Percentiles rank a stretch among this genome's conserved stretches.
phyloP scores from a whole-genome alignment of 2,888 invertebrate genomes.

The Pycnomerus fuliginosus region DNA sequence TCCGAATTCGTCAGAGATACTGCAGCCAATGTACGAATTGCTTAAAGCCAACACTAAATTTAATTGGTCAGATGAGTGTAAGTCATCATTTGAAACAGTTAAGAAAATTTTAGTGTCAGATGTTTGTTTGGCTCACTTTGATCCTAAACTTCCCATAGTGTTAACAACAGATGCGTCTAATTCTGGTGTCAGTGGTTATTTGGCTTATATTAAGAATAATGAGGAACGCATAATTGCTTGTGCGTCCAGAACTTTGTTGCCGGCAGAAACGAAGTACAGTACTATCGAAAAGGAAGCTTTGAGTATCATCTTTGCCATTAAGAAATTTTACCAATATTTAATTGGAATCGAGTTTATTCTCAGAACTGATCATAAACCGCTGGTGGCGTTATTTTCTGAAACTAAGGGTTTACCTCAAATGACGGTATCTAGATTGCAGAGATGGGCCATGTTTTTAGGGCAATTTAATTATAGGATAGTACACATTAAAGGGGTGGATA shows the following conservation, averaged over 20 bases:
- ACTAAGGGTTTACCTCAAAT: conserved; percentile 13
- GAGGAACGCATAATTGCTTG: conserved; percentile 13
- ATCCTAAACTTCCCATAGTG: conserved; percentile 18
- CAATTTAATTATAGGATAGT: conserved; percentile 16
- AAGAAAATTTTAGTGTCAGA: conserved; percentile 8
- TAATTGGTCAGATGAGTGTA: conserved; percentile 15
- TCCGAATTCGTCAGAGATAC: conserved; percentile 27
- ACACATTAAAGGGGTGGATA: conserved; percentile 2
- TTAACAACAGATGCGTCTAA: conserved; percentile 22
- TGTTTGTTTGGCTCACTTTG: conserved; percentile 11
- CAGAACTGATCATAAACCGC: conserved; percentile 13
- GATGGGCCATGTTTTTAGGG: conserved; percentile 15
- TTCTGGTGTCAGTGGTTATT: conserved; percentile 15
- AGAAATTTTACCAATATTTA: conserved; percentile 9
- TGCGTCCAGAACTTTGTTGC: conserved; percentile 18
- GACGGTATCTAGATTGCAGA: conserved; percentile 13
- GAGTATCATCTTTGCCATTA: conserved; percentile 17
- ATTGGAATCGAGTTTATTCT: conserved; percentile 4
- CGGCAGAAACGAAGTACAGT: conserved; percentile 13
- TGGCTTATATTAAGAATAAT: conserved; percentile 14
- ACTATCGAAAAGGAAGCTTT: conserved; percentile 15
- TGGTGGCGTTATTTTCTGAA: conserved; percentile 10
- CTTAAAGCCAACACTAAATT: conserved; percentile 12
- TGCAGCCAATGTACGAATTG: conserved; percentile 17
- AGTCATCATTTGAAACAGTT: conserved; percentile 9